Evolutionary conservation across 2,113 vertebrate species (phyloP), one percentile per base, ranked within the genome.

Genomic region (Columbina picui): DNA sequence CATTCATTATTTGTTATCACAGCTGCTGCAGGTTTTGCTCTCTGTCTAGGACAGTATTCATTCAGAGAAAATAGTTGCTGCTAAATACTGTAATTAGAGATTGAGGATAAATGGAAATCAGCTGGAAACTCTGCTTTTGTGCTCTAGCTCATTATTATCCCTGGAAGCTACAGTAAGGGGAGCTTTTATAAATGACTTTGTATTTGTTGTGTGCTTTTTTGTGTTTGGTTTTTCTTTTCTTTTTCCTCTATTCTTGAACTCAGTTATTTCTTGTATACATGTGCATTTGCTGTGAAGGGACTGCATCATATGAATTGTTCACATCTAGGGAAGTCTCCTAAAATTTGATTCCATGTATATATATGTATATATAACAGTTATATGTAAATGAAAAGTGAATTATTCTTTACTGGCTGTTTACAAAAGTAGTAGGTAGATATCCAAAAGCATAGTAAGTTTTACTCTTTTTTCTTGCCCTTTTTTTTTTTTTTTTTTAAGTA

Each of bases 41-140:
- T 93, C 63, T 93, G 67, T 87, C 76, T 95, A 75, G 68, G 63
- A 91, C 36, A 68, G 55, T 81, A 84, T 84, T 91, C 90, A 93
- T 92, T 96, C 95, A 77, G 89, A 89, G 91, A 95, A 93, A 97
- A 96, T 94, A 90, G 94, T 87, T 92, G 71, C 85, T 81, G 71
- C 68, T 95, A 94, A 94, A 89, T 94, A 82, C 82, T 92, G 83
- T 96, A 97, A 97, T 96, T 97, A 97, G 87, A 90, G 77, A 67
- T 82, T 55, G 68, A 63, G 32, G 64, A 89, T 93, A 93, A 90
- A 88, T 80, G 84, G 88, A 93, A 87, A 86, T 95, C 94, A 92
- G 90, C 88, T 94, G 91, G 69, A 96, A 93, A 84, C 47, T 45
- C 36, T 56, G 88, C 41, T 89, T 93, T 96, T 84, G 69, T 93